phyloP scores from a whole-genome alignment of 2,113 vertebrate genomes.

The Donacobius atricapilla region DNA sequence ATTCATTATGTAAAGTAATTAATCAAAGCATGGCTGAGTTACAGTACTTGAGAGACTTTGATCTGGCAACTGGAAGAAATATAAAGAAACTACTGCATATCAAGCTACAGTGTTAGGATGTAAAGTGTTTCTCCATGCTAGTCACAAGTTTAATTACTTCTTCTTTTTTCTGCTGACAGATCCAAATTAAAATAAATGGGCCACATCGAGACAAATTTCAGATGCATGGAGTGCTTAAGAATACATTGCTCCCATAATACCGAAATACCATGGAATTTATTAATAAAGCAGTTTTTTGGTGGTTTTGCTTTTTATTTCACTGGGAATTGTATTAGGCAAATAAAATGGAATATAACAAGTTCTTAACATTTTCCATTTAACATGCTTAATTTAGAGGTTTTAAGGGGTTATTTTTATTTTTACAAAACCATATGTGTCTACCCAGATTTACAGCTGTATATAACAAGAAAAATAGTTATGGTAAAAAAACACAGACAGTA shows the following conservation, averaged over 20 bases:
- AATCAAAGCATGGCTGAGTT: constrained; percentile 71
- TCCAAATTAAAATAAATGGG: constrained; percentile 79
- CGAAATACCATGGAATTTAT: constrained; percentile 23
- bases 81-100: constrained; percentile 51
- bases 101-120: constrained; percentile 29
- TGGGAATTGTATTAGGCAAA: background rate
- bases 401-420: background rate
- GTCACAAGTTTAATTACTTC: constrained; percentile 78
- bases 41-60: constrained; percentile 68
- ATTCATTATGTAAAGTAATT: constrained; percentile 72
- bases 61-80: constrained; percentile 74
- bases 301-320: background rate
- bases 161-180: constrained; percentile 67
- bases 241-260: constrained; percentile 59
- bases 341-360: background rate
- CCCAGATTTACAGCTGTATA: background rate
- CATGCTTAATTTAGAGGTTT: background rate
- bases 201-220: constrained; percentile 72
- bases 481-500: background rate
- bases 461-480: background rate
- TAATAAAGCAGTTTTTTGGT: background rate
- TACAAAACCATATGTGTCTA: background rate
- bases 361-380: background rate
- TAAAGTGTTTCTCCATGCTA: constrained; percentile 66
- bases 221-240: constrained; percentile 57